Base-by-base conservation (phyloP, 1,140 invertebrate species). In the Holotrichia oblita region DNA sequence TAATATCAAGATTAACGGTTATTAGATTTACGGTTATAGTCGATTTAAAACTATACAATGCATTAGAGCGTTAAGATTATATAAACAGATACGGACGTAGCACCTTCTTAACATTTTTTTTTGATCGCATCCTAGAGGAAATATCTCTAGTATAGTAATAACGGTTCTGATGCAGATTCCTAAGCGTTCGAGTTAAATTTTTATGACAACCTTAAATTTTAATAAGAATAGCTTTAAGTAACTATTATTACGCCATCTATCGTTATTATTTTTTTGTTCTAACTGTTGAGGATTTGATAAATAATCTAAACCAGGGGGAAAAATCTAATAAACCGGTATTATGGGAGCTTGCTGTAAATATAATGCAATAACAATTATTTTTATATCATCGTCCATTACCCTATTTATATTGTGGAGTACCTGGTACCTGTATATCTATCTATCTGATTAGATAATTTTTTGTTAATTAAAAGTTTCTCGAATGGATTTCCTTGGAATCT, bases 41-140 rank as follows among this genome's bases (percentile, higher is more conserved):
- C 27, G 61, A 69, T 69, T 69, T 69, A 69, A 69, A 69, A 69
- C 61, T 69, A 69, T 69, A 27, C 22, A 69, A 69, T 34, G 61
- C 61, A 69, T 69, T 69, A 69, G 61, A 69, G 61, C 61, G 61
- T 69, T 69, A 34, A 69, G 61, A 69, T 69, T 69, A 69, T 69
- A 69, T 69, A 69, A 69, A 69, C 27, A 69, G 61, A 69, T 69
- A 69, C 22, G 17, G 17, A 34, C 22, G 27, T 69, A 69, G 61
- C 61, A 69, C 61, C 61, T 69, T 69, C 61, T 69, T 69, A 69
- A 69, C 27, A 22, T 69, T 69, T 69, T 69, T 69, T 69, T 34
- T 69, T 34, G 12, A 69, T 69, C 61, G 27, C 61, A 69, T 69
- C 61, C 27, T 69, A 69, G 27, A 24, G 61, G 61, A 69, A 69